Conservation (phyloP, 2,888 invertebrate species). For the Nymphalis polychloros region DNA sequence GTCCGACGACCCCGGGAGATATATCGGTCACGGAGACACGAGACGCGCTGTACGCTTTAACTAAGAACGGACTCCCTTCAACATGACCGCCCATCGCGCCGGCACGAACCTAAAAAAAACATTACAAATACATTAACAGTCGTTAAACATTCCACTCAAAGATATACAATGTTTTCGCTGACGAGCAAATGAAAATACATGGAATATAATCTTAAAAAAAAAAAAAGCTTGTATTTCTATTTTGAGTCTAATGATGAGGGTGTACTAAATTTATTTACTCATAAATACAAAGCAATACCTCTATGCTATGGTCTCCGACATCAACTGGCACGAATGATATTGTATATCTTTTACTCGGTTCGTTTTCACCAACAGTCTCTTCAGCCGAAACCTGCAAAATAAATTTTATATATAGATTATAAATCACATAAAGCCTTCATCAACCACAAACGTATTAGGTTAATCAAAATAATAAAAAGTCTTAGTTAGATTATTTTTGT, state of each 20-base stretch:
- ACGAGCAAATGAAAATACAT: too few relatives aligned
- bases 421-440: neutral
- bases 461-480: neutral
- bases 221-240: too few relatives aligned
- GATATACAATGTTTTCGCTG: too few relatives aligned
- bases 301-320: constrained; percentile 96
- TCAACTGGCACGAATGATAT: constrained; percentile 91
- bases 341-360: constrained; percentile 79
- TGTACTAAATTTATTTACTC: too few relatives aligned
- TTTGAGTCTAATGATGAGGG: too few relatives aligned
- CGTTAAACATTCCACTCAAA: too few relatives aligned
- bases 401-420: neutral
- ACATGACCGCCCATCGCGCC: constrained; percentile 88
- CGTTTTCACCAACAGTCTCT: constrained; percentile 75
- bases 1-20: constrained; percentile 93
- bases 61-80: constrained; percentile 96
- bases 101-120: constrained; percentile 63
- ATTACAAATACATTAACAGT: neutral
- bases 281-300: constrained; percentile 76
- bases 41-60: constrained; percentile 97
- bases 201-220: too few relatives aligned
- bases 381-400: constrained; percentile 67
- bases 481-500: neutral
- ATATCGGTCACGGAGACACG: constrained; percentile 98
- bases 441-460: neutral